These are phyloP conservation scores for Serilophus lunatus DNA, from an alignment of 2,113 vertebrate species.

Conservation along the genomic window DNA sequence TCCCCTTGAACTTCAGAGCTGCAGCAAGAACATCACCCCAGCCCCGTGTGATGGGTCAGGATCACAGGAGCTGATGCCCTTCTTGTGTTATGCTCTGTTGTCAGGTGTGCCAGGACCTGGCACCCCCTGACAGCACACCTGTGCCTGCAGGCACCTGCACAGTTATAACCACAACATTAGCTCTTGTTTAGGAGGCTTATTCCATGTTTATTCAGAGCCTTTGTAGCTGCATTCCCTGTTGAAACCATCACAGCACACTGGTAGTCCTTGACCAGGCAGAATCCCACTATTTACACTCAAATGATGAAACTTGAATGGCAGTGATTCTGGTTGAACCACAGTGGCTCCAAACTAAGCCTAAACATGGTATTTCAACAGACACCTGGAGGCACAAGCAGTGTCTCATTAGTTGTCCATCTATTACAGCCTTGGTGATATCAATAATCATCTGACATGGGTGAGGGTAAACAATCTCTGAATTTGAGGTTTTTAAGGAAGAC, in stretches of 20 bases:
- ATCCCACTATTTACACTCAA: neutral
- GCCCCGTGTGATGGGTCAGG: neutral
- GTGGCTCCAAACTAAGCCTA: neutral
- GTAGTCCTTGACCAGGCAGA: neutral
- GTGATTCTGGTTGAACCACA: neutral
- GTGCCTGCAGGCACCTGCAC: neutral
- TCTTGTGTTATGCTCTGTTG: neutral
- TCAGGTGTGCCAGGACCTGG: neutral
- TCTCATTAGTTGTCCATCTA: neutral
- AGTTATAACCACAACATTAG: neutral
- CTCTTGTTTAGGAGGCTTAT: neutral
- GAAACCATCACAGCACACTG: neutral
- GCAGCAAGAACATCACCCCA: neutral
- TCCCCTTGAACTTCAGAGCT: neutral
- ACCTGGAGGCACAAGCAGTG: neutral
- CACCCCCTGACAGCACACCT: neutral
- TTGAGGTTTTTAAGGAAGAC: neutral
- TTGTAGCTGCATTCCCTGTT: neutral
- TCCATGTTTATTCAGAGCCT: neutral
- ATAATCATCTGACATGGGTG: neutral
- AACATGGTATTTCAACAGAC: neutral
- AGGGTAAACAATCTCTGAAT: neutral
- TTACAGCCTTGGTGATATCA: neutral
- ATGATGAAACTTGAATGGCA: neutral
- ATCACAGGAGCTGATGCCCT: neutral